Conservation (phyloP, 1,140 invertebrate species). For the Scaptomyza montana region DNA sequence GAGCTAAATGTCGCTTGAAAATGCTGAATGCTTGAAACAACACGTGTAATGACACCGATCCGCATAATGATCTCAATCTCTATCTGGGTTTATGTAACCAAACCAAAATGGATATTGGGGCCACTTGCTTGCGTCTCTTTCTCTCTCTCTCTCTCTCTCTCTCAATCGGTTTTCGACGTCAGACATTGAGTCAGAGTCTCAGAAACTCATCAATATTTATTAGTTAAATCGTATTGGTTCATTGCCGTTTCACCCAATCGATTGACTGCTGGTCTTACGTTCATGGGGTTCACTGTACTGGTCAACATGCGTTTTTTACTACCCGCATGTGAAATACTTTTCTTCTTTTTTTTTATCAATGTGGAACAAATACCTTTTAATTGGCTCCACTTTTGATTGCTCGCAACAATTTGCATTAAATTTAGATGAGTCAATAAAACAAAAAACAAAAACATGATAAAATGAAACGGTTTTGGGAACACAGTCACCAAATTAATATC, state of each 20-base stretch:
- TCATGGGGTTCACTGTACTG: constrained; percentile 57
- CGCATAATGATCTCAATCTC: constrained; percentile 38
- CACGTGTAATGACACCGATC: constrained; percentile 56
- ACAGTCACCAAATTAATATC: constrained; percentile 12
- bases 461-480: constrained; percentile 3
- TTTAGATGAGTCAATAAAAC: background rate
- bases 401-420: constrained; percentile 21
- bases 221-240: constrained; percentile 42
- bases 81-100: constrained; percentile 42
- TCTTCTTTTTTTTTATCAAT: constrained; percentile 31
- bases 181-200: constrained; percentile 26
- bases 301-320: background rate
- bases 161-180: constrained; percentile 4
- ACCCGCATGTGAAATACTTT: constrained; percentile 25
- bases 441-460: background rate
- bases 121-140: constrained; percentile 6
- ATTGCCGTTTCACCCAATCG: constrained; percentile 70
- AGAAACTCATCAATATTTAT: constrained; percentile 25
- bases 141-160: background rate
- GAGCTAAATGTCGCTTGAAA: constrained; percentile 67
- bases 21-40: constrained; percentile 37
- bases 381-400: constrained; percentile 51
- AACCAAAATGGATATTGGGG: constrained; percentile 30
- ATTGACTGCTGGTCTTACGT: constrained; percentile 53
- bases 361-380: constrained; percentile 76